Evolutionary conservation across 2,113 vertebrate genomes (phyloP), one percentile per base, ranked within the genome.

Genomic region (Sander vitreus): DNA sequence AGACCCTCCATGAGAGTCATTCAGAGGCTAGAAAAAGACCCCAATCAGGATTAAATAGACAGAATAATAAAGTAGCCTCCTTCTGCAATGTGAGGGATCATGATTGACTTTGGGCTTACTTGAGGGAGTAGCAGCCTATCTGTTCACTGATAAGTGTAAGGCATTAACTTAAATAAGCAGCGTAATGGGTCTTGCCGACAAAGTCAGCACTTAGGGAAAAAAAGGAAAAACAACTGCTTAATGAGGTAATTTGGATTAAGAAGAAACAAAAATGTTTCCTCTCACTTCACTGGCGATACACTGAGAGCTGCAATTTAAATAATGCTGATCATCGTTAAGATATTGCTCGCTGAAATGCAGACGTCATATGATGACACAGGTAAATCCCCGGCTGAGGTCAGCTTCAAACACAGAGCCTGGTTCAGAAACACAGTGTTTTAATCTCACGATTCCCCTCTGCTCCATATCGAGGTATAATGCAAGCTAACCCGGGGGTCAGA

Each of bases 401-500:
- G 89, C 90, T 85, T 82, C 88, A 76, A 91, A 87, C 90, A 73
- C 76, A 63, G 84, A 68, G 50, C 76, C 80, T 81, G 80, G 68
- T 89, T 83, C 73, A 85, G 70, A 94, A 90, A 91, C 87, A 78
- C 81, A 62, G 74, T 50, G 72, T 60, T 85, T 93, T 92, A 92
- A 93, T 94, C 92, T 86, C 85, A 83, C 60, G 70, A 89, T 92
- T 91, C 86, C 88, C 91, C 84, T 88, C 78, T 83, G 84, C 85
- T 93, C 88, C 84, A 87, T 88, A 89, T 90, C 79, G 78, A 87
- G 82, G 87, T 89, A 89, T 93, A 92, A 93, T 92, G 88, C 85
- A 88, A 92, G 85, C 86, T 81, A 90, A 92, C 93, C 93, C 84
- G 64, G 47, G 77, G 92, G 90, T 93, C 91, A 91, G 77, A 91